A percentile compares a stretch with the other conserved stretches of the same genome.
Evolutionary conservation across 2,888 invertebrate genomes (phyloP).

Genomic region (Thymelicus lineola): DNA sequence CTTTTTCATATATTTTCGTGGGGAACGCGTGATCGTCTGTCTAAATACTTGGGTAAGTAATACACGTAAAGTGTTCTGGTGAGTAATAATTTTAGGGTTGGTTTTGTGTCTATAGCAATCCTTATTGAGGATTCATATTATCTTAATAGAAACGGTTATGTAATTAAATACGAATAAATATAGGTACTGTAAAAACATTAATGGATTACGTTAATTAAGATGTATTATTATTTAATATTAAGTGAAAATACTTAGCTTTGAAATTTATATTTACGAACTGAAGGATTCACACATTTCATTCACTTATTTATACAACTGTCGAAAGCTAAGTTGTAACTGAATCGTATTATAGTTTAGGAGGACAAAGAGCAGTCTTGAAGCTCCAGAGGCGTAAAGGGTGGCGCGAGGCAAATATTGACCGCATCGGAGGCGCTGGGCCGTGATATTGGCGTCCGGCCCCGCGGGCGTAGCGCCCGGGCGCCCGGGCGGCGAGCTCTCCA

Average conservation of each 20-base stretch:
- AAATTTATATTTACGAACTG: too few relatives aligned
- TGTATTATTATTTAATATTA: too few relatives aligned
- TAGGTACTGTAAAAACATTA: too few relatives aligned
- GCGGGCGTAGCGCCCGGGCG: not conserved
- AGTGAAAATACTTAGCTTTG: too few relatives aligned
- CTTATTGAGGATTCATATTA: too few relatives aligned
- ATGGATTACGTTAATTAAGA: too few relatives aligned
- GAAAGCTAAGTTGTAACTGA: not conserved
- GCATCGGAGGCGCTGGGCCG: constrained; percentile 31
- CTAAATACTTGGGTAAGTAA: constrained; percentile 21
- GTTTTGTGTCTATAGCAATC: too few relatives aligned
- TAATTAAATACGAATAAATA: too few relatives aligned
- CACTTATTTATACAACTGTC: not conserved
- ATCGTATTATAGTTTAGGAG: not conserved
- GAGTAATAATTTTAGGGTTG: constrained; percentile 1
- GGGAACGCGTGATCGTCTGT: constrained; percentile 15
- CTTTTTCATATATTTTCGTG: constrained; percentile 40
- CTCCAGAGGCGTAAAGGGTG: not conserved
- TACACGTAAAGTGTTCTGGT: not conserved
- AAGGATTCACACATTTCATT: too few relatives aligned
- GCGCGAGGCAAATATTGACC: constrained; percentile 33
- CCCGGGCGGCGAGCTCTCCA: not conserved
- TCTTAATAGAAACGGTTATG: too few relatives aligned
- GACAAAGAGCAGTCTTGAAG: constrained; percentile 4
- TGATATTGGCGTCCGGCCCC: constrained; percentile 27